phyloP scores from a whole-genome alignment of 2,113 vertebrate species.

The Nothoprocta pentlandii region DNA sequence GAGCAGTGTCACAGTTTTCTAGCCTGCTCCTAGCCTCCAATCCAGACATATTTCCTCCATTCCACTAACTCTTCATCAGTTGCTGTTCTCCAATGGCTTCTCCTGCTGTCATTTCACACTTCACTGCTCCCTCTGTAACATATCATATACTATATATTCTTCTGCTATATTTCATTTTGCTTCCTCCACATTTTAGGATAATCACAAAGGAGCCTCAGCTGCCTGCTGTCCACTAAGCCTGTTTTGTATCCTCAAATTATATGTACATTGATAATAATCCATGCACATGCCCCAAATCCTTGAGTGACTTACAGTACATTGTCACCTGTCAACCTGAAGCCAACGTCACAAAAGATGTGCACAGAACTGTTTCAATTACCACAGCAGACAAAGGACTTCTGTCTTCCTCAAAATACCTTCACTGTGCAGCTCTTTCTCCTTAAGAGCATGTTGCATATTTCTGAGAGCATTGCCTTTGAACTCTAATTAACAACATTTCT shows the following conservation, averaged over 20 bases:
- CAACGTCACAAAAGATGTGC: neutral
- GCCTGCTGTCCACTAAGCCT: neutral
- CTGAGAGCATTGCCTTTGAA: neutral
- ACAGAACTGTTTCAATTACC: neutral
- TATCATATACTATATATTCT: neutral
- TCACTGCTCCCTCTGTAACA: neutral
- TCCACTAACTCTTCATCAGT: neutral
- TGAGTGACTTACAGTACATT: neutral
- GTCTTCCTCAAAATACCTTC: neutral
- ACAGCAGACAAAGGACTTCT: neutral
- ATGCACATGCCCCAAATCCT: neutral
- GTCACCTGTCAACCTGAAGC: neutral
- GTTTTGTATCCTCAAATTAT: neutral
- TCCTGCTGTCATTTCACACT: constrained; percentile 13
- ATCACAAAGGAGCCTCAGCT: neutral
- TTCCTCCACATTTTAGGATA: constrained; percentile 3
- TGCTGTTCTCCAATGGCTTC: neutral
- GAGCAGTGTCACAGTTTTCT: neutral
- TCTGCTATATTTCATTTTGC: constrained; percentile 2
- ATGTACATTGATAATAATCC: neutral
- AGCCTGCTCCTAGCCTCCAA: neutral
- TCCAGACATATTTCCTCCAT: neutral
- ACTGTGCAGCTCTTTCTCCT: neutral
- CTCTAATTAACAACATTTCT: neutral
- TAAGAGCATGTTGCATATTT: neutral